A percentile compares a stretch with the other conserved stretches of the same genome.
Conservation (phyloP, 2,888 invertebrate species). For the Iselma pallidipennis region DNA sequence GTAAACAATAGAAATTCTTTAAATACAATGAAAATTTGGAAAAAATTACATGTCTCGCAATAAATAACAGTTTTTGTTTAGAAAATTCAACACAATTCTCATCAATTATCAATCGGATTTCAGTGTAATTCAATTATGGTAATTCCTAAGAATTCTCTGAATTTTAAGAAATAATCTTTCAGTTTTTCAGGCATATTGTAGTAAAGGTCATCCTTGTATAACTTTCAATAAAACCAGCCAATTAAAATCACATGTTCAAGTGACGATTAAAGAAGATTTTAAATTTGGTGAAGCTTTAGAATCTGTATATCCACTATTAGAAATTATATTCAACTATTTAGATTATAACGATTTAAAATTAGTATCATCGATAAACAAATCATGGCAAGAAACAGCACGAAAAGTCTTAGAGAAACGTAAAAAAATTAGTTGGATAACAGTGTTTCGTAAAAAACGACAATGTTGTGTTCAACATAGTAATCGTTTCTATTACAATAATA, state of each 20-base stretch:
- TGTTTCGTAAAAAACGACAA: constrained; percentile 12
- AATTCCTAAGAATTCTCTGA: background rate
- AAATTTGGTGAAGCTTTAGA: constrained; percentile 41
- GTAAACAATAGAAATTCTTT: constrained; percentile 13
- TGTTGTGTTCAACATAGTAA: constrained; percentile 28
- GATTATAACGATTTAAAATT: constrained; percentile 39
- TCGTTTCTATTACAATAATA: constrained; percentile 39
- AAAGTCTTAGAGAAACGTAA: constrained; percentile 35
- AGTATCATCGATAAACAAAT: constrained; percentile 37
- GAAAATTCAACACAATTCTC: background rate
- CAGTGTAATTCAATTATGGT: background rate
- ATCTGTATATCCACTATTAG: constrained; percentile 43
- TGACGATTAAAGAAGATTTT: constrained; percentile 34
- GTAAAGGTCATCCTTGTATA: constrained; percentile 13
- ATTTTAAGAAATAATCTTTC: background rate
- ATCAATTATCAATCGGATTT: background rate
- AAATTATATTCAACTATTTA: constrained; percentile 43
- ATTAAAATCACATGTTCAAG: constrained; percentile 23
- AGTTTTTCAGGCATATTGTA: constrained; percentile 12
- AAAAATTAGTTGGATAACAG: constrained; percentile 42
- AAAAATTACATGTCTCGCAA: no score
- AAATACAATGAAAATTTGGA: background rate
- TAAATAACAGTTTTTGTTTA: no score
- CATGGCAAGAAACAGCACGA: constrained; percentile 42
- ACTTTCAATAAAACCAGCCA: constrained; percentile 11